Evolutionary conservation across 2,113 vertebrate genomes (phyloP).

Genomic region (Sebastes fasciatus): DNA sequence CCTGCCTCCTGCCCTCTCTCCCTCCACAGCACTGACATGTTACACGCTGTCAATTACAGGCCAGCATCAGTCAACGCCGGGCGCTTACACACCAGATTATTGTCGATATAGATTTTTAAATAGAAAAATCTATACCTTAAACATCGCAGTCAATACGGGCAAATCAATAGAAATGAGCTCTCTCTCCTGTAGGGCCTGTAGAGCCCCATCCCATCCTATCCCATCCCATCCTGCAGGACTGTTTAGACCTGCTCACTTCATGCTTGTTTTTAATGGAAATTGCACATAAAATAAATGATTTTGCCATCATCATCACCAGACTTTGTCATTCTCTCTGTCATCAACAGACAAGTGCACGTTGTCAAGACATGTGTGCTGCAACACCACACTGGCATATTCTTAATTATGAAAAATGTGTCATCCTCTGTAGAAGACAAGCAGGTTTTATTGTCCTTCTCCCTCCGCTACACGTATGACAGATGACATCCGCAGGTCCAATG

Average conservation of each 20-base stretch:
- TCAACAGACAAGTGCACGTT: slow-evolving; percentile 39
- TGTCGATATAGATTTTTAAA: slow-evolving; percentile 89
- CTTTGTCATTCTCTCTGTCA: slow-evolving; percentile 54
- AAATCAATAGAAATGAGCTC: slow-evolving; percentile 83
- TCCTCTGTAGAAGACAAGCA: slow-evolving; percentile 65
- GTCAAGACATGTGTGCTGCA: slow-evolving; percentile 51
- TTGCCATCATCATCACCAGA: slow-evolving; percentile 54
- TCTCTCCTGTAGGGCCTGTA: slow-evolving; percentile 39
- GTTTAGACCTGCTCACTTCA: slow-evolving; percentile 50
- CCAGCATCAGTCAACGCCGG: slow-evolving; percentile 78
- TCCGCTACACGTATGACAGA: slow-evolving; percentile 84
- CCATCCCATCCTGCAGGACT: slow-evolving; percentile 50
- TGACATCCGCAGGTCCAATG: slow-evolving; percentile 84
- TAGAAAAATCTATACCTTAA: slow-evolving; percentile 90
- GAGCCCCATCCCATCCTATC: slow-evolving; percentile 33
- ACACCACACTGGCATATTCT: slow-evolving; percentile 64
- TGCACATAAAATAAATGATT: slow-evolving; percentile 52
- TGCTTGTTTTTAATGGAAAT: slow-evolving; percentile 52
- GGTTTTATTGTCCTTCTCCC: slow-evolving; percentile 81
- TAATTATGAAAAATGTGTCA: slow-evolving; percentile 81
- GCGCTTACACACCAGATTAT: slow-evolving; percentile 87
- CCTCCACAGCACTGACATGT: slow-evolving; percentile 64
- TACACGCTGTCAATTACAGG: slow-evolving; percentile 84
- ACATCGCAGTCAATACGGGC: slow-evolving; percentile 86
- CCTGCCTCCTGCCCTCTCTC: slow-evolving; percentile 43